Base-by-base conservation (phyloP, 1,140 invertebrate species). In the Adelges cooleyi region DNA sequence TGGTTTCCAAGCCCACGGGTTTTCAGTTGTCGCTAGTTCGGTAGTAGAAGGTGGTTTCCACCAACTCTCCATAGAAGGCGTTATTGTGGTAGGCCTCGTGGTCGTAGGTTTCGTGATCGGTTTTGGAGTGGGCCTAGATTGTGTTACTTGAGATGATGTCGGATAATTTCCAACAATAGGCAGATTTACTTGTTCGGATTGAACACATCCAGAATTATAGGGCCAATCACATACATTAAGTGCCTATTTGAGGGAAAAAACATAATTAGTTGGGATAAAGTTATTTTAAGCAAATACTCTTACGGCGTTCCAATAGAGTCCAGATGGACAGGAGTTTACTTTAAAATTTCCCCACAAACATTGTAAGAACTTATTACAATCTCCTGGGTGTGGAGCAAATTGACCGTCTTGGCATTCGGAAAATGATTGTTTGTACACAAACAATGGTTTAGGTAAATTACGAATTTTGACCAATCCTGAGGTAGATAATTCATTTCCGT, bases 201-300 rank as follows among this genome's bases (percentile, higher is more conserved):
- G 54, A 33, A 77, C 73, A 71, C 89, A 92, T 13, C 83, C 80
- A 0, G 86, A 84, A n/a, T 77, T 79, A 6, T 73, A 72, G 1
- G 88, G 87, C 88, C 88, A 92, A 68, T 92, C 88, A 69, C 89
- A 92, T 50, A 83, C 82, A 68, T 79, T 78, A 66, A 76, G 76
- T 50, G 74, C 72, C 71, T 78, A 56, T 22, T 33, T 33, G 11
- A 33, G 11, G 29, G 5, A 33, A n/a, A n/a, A 6, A 33, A 33
- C 29, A 33, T 33, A 33, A 6, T 33, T 33, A 33, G 11, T 33
- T 33, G 5, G 29, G 29, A 33, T 6, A 33, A 33, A 33, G 5
- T 6, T 33, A 33, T 6, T 6, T 33, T 33, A 33, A 33, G 11
- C 5, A 33, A 33, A 33, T 6, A 33, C 29, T 59, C 74, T 79